Conservation (phyloP, 2,113 vertebrate genomes). For the Condylura cristata region DNA sequence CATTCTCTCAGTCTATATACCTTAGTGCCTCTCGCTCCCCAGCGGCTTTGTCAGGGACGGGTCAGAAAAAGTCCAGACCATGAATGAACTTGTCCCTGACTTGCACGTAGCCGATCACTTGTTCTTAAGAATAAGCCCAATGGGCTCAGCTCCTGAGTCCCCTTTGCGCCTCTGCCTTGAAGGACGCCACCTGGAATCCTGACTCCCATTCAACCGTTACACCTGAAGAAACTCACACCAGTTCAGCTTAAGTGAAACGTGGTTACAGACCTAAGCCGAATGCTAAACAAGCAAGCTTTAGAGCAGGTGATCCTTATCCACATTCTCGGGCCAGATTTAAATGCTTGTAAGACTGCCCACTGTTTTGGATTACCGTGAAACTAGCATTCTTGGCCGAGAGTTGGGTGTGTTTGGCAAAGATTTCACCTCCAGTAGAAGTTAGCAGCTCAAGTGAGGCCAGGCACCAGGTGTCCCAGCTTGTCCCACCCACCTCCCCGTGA, state of each 20-base stretch:
- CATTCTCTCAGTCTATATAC: not conserved
- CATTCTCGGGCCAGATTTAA: not conserved
- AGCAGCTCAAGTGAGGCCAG: not conserved
- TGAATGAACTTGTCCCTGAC: not conserved
- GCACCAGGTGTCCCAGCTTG: not conserved
- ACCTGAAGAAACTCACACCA: not conserved
- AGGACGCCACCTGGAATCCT: not conserved
- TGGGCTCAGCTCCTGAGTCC: not conserved
- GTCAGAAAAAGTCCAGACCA: not conserved
- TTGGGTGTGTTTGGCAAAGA: not conserved
- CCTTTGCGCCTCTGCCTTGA: no score
- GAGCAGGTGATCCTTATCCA: not conserved
- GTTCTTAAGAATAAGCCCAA: not conserved
- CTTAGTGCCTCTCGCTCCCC: no score
- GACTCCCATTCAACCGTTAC: not conserved
- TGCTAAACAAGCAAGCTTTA: not conserved
- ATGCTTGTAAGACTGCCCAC: not conserved
- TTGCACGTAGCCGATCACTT: not conserved
- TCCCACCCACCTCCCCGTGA: no score
- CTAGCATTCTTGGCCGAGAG: not conserved
- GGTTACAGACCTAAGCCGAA: not conserved
- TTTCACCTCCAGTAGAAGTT: not conserved
- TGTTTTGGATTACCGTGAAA: not conserved
- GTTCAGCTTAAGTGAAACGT: not conserved
- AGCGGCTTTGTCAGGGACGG: not conserved